These are phyloP conservation scores for Podiceps cristatus DNA, from an alignment of 2,113 vertebrate genomes.

Conservation along the genomic window DNA sequence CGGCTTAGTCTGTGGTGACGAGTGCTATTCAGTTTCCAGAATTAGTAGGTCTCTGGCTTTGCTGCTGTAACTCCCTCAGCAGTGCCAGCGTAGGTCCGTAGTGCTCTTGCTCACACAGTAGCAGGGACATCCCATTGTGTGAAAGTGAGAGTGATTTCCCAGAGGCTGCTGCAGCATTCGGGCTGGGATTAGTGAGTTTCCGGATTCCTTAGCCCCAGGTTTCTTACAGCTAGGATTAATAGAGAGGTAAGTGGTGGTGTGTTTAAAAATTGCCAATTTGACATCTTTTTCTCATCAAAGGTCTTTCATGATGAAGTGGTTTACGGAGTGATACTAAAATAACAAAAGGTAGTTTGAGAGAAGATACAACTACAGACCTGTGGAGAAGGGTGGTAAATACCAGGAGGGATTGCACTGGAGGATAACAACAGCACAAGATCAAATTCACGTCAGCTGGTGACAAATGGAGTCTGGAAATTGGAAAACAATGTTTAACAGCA, in stretches of 20 bases:
- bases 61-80: background rate
- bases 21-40: background rate
- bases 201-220: background rate
- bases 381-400: background rate
- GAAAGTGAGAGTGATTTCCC: background rate
- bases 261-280: background rate
- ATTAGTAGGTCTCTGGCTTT: background rate
- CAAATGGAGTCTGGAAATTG: background rate
- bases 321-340: background rate
- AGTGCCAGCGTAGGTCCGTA: accelerated
- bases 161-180: accelerated
- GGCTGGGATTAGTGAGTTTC: background rate
- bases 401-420: background rate
- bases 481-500: background rate
- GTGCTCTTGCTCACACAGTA: background rate
- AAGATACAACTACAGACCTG: background rate
- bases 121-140: accelerated
- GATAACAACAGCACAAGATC: background rate
- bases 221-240: background rate
- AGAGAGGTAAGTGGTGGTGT: background rate
- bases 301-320: background rate
- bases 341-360: background rate
- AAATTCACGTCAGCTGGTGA: background rate
- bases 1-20: background rate
- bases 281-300: background rate